Evolutionary conservation across 2,113 vertebrate genomes (phyloP), one percentile per base, ranked within the genome.

Genomic region (Dicaeum eximium): DNA sequence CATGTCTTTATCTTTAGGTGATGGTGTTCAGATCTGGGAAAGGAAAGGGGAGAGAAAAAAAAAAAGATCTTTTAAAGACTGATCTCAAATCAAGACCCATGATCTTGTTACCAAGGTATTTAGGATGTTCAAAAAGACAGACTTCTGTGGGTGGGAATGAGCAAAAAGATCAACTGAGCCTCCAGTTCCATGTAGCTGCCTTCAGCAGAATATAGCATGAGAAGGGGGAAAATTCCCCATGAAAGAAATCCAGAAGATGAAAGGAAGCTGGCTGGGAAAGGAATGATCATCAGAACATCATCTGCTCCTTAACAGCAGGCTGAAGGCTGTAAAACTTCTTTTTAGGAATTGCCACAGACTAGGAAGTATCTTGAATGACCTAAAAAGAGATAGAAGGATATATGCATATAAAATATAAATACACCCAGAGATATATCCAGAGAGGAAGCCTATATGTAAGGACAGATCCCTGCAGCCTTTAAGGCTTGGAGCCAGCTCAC

Each of bases 91-190:
- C 74, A 60, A 96, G 90, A 80, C 60, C 92, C 92, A 93, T 92
- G 93, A 92, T 95, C 92, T 78, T 61, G 92, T 96, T 95, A 94
- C 86, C 78, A 93, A 95, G 92, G 72, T 82, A 93, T 79, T 92
- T 92, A 70, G 83, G 79, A 92, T 94, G 92, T 93, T 97, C 67
- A 83, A 93, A 86, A 96, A 95, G 66, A 94, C 80, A 94, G 84
- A 81, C 83, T 94, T 86, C 69, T 94, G 91, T 92, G 86, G 88
- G 86, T 79, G 94, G 82, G 83, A 94, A 95, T 4, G 91, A 95
- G 90, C 84, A 96, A 82, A 96, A 73, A 91, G 85, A 96, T 92
- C 86, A 96, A 81, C 60, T 51, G 64, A 88, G 75, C 74, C 58
- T 96, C 66, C 71, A 82, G 54, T 67, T 94, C 62, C 28, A 3